phyloP scores from a whole-genome alignment of 2,888 invertebrate genomes.

The Drosophila kokeensis region DNA sequence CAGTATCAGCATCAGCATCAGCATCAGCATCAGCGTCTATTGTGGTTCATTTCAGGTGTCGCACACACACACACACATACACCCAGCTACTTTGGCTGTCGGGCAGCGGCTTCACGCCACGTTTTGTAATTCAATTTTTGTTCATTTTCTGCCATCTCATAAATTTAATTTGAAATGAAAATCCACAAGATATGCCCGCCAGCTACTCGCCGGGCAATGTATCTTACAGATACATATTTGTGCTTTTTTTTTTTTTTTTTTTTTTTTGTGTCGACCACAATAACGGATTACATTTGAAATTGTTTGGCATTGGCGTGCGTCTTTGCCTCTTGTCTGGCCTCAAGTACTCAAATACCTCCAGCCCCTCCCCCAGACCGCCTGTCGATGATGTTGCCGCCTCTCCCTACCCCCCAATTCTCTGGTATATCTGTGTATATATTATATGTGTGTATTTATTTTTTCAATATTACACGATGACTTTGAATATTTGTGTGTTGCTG shows the following conservation, averaged over 20 bases:
- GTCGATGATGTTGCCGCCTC: conserved; percentile 6
- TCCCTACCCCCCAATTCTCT: background rate
- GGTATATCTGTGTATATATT: background rate
- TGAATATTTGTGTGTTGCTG: conserved; percentile 65
- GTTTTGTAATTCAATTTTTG: conserved; percentile 60
- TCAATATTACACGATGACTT: conserved; percentile 80
- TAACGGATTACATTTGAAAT: conserved; percentile 79
- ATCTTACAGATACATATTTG: conserved; percentile 46
- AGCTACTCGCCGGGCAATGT: conserved; percentile 22
- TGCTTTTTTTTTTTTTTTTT: background rate
- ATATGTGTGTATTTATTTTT: conserved; percentile 47
- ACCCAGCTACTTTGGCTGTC: conserved; percentile 11
- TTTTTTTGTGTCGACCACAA: conserved; percentile 51
- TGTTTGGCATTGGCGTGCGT: conserved; percentile 68
- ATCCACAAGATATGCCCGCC: conserved; percentile 71
- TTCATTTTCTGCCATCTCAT: conserved; percentile 75
- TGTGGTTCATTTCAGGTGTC: conserved; percentile 67
- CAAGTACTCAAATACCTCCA: conserved; percentile 16
- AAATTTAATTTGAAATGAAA: conserved; percentile 83
- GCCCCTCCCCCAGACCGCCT: background rate
- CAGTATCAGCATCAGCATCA: background rate
- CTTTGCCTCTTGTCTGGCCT: conserved; percentile 37
- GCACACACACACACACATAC: background rate
- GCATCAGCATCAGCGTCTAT: conserved; percentile 19
- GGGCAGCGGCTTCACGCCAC: conserved; percentile 22